phyloP scores from a whole-genome alignment of 2,888 invertebrate genomes.

The Bugula neritina region DNA sequence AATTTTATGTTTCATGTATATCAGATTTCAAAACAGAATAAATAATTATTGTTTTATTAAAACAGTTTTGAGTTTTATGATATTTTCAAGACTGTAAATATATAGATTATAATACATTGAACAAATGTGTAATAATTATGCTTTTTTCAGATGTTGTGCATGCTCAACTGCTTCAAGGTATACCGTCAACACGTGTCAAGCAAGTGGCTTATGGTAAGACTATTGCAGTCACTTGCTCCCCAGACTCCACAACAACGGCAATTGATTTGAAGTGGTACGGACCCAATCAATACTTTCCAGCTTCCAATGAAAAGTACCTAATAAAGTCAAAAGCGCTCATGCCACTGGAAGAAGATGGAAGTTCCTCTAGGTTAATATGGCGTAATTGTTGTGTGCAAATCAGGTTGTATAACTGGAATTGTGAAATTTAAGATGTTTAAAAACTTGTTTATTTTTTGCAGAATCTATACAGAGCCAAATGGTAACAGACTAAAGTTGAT shows the following conservation, averaged over 20 bases:
- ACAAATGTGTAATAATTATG: too few relatives aligned
- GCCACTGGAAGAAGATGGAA: background rate
- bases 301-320: background rate
- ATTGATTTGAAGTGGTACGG: conserved; percentile 25
- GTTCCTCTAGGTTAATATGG: background rate
- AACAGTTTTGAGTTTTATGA: too few relatives aligned
- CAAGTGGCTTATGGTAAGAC: background rate
- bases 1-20: too few relatives aligned
- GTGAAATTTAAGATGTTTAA: too few relatives aligned
- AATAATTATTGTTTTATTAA: too few relatives aligned
- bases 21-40: too few relatives aligned
- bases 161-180: background rate
- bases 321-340: background rate
- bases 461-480: background rate
- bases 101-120: too few relatives aligned
- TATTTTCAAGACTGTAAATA: too few relatives aligned
- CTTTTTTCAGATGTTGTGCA: background rate
- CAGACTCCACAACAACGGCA: background rate
- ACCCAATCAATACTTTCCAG: background rate
- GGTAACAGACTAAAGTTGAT: background rate
- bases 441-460: too few relatives aligned
- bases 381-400: too few relatives aligned
- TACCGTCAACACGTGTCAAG: background rate
- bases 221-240: background rate
- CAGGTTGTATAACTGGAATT: too few relatives aligned